Conservation (phyloP, 2,888 invertebrate genomes). For the Lithophane semibrunnea region DNA sequence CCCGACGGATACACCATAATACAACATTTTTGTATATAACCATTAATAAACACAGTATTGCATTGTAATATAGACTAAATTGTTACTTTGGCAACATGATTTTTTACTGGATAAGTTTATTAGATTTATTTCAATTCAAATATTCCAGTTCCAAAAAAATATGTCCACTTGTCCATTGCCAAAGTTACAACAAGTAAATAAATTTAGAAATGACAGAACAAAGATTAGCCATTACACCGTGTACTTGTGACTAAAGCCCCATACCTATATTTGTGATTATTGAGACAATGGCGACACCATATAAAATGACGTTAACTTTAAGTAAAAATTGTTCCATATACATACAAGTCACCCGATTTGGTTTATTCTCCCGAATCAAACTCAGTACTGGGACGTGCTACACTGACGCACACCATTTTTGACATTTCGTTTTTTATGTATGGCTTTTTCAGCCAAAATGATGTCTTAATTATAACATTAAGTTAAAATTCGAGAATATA, state of each 20-base stretch:
- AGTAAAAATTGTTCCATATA: constrained; percentile 71
- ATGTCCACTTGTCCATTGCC: constrained; percentile 48
- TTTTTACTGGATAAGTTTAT: not conserved
- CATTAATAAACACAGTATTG: constrained; percentile 80
- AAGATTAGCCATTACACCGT: constrained; percentile 88
- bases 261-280: constrained; percentile 85
- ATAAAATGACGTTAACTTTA: constrained; percentile 82
- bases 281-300: constrained; percentile 86
- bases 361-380: constrained; percentile 65
- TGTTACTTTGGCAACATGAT: constrained; percentile 52
- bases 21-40: constrained; percentile 76
- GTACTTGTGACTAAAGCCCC: constrained; percentile 87
- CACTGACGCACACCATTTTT: constrained; percentile 13
- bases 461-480: not conserved
- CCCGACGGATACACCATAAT: constrained; percentile 84
- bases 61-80: constrained; percentile 66
- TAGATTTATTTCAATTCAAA: not conserved
- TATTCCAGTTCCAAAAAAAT: not conserved
- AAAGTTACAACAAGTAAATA: constrained; percentile 69
- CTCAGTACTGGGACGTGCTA: constrained; percentile 1
- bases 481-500: constrained; percentile 58
- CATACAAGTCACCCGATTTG: constrained; percentile 76
- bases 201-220: constrained; percentile 85
- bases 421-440: not conserved
- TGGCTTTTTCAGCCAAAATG: not conserved